Base-by-base conservation (phyloP, 2,113 vertebrate species). In the Pseudorectes ferrugineus region DNA sequence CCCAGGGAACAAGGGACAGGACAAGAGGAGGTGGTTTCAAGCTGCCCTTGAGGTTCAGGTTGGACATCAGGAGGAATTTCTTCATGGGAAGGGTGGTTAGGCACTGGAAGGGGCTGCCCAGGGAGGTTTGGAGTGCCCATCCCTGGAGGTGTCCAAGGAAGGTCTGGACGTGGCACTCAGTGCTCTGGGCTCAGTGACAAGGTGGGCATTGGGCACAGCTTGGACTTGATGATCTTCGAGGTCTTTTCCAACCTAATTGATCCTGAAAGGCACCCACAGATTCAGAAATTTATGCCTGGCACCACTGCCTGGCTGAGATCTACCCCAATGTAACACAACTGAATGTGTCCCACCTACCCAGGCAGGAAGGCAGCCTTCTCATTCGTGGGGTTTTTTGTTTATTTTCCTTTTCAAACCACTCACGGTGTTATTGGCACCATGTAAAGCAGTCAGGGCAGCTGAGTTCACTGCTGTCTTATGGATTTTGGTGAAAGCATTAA, bases 141-240 rank as follows among this genome's bases (percentile, higher is more conserved):
- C 18, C 29, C 54, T 62, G 55, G 17, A 62, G 54, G 25, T 48
- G 77, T 5, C 29, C 46, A 1, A 18, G 45, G n/a, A 29, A 66
- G 1, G 9, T 0, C 36, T 23, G 62, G 68, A n/a, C 0, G 1
- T 58, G 67, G 5, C 38, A 59, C 68, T 73, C 26, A 45, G 51
- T 0, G 59, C 76, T 51, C 42, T 63, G 85, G 49, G 42, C 31
- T 36, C 36, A 31, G 49, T n/a, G 54, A 75, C 9, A 54, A 61
- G 46, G 17, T 75, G 17, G 14, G 22, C 0, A 31, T 25, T 0
- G 2, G n/a, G 1, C 38, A 54, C 28, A 89, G 54, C 0, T 16
- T 2, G 35, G 12, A 13, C 23, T 62, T 1, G 0, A 23, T 62
- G 6, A 8, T 8, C 42, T 11, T 6, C 17, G 31, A 76, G 35